phyloP scores from a whole-genome alignment of 2,888 invertebrate genomes.

The Germaria angustata region DNA sequence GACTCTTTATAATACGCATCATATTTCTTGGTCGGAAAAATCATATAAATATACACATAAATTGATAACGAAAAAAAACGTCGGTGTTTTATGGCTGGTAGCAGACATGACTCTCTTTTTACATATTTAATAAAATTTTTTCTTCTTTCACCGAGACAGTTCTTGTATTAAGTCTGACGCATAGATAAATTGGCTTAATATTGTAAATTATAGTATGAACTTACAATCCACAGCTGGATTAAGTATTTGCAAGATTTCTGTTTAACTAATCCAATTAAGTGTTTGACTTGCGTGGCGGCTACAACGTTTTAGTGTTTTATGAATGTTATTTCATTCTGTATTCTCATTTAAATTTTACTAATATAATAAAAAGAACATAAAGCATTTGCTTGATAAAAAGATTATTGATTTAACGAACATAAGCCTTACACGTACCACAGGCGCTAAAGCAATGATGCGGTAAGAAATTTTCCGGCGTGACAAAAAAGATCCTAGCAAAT shows the following conservation, averaged over 20 bases:
- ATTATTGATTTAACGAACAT: too few relatives aligned
- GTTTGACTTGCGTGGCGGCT: neutral
- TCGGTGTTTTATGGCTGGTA: neutral
- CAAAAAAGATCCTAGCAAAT: too few relatives aligned
- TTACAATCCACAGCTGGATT: neutral
- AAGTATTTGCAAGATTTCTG: neutral
- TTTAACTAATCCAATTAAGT: slow-evolving; percentile 28
- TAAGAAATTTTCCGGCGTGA: too few relatives aligned
- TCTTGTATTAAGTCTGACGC: slow-evolving; percentile 29
- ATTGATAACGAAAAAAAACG: neutral
- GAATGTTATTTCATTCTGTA: too few relatives aligned
- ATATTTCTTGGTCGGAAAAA: slow-evolving; percentile 49
- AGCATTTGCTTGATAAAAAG: neutral
- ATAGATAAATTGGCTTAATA: slow-evolving; percentile 43
- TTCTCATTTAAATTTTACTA: neutral
- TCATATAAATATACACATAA: slow-evolving; percentile 5
- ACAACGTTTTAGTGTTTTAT: neutral
- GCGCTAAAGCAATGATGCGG: too few relatives aligned
- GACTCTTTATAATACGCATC: slow-evolving; percentile 46
- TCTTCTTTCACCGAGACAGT: neutral
- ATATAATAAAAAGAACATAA: neutral
- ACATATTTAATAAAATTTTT: neutral
- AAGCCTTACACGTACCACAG: too few relatives aligned
- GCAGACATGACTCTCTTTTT: slow-evolving; percentile 1
- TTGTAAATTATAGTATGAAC: slow-evolving; percentile 14